Conservation (phyloP, 2,888 invertebrate species). For the Coremacera marginata region DNA sequence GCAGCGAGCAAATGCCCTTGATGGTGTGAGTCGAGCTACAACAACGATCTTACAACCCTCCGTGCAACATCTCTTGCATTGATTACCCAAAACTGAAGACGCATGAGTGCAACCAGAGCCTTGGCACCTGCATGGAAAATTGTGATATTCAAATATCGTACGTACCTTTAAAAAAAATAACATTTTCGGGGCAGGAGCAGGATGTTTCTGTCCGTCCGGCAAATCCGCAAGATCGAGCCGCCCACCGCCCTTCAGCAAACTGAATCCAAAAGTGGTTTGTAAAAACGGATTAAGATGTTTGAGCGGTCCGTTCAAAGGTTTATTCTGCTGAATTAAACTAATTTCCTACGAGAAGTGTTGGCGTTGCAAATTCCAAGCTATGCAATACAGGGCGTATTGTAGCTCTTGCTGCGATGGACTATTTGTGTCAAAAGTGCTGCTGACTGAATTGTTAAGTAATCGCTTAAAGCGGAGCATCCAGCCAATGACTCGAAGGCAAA, state of each 20-base stretch:
- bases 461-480: not conserved
- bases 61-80: not conserved
- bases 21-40: not conserved
- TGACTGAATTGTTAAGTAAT: not conserved
- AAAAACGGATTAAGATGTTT: conserved; percentile 19
- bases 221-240: conserved; percentile 33
- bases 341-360: conserved; percentile 38
- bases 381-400: not conserved
- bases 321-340: not conserved
- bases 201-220: conserved; percentile 24
- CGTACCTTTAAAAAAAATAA: too few relatives aligned
- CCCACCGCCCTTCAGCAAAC: conserved; percentile 41
- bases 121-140: conserved; percentile 39
- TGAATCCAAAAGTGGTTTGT: conserved; percentile 30
- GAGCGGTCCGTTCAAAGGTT: not conserved
- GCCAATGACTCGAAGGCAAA: not conserved
- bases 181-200: not conserved
- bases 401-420: not conserved
- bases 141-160: not conserved
- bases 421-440: not conserved
- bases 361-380: conserved; percentile 31
- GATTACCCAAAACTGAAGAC: conserved; percentile 40
- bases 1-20: too few relatives aligned
- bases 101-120: conserved; percentile 19
- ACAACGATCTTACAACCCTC: conserved; percentile 1